Base-by-base conservation (phyloP, 2,797 vertebrate species). In the Momotus momota region DNA sequence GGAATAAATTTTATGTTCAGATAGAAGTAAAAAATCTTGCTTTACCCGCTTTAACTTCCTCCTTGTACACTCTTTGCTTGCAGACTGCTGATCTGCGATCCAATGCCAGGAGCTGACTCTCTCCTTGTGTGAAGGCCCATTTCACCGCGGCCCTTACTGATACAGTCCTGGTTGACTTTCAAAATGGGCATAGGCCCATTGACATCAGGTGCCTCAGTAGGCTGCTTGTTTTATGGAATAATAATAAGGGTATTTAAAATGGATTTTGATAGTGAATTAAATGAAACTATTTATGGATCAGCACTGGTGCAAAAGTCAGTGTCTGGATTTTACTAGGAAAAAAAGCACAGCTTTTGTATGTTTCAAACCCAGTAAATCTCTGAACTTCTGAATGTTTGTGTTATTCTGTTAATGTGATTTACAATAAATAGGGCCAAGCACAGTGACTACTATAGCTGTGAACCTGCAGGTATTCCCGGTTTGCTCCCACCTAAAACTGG, bases 361-460 rank as follows among this genome's bases (percentile, higher is more conserved):
- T 20, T 79, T 92, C 12, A 18, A 31, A 64, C 41, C 5, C 14
- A 23, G 23, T 6, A 64, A 70, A 70, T 54, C 8, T 62, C 31
- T 61, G 38, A 23, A 19, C 3, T 81, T 79, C 5, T 31, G 43
- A 43, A 27, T 4, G 9, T 27, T 72, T 66, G 9, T 14, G 7
- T 66, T 66, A 31, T 43, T 72, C 51, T 82, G 60, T 12, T 27
- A 49, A 70, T 3, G 21, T 51, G 43, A 45, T 57, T 78, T 80
- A 6, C 20, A 52, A 2, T 52, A 49, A 77, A 14, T 22, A 49
- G 55, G 7, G 22, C 29, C 46, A 35, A 35, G 11, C 23, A 18
- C 35, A 1, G 0, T 58, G 33, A 19, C 26, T n/a, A 2, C 35
- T 57, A 5, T 7, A 26, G 11, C 45, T 62, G 54, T 22, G n/a